Base-by-base conservation (phyloP, 2,797 vertebrate genomes). In the Enteromius afrohamiltoni region DNA sequence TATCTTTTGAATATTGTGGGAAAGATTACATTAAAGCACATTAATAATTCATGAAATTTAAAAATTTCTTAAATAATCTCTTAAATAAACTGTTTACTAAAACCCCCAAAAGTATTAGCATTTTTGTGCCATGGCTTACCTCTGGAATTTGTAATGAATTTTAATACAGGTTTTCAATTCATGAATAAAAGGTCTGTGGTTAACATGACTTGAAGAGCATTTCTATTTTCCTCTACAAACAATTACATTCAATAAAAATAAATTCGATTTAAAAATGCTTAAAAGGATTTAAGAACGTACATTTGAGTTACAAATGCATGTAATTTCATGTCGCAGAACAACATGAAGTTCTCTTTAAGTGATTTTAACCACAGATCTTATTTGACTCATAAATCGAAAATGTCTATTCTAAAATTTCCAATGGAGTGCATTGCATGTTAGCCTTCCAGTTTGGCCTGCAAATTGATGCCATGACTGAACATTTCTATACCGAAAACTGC, bases 11-110 rank as follows among this genome's bases (percentile, higher is more conserved):
- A 42, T 45, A 14, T 26, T 70, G 51, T 70, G n/a, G 51, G 37
- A 26, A 58, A 70, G n/a, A 69, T 21, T 16, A 67, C 4, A 65
- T 53, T 16, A 23, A 53, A 68, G 13, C 47, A 37, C 14, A 53
- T 68, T 68, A 23, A 58, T 26, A 58, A 58, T 17, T 58, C 6
- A 60, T 19, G 47, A n/a, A 79, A 79, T 69, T 55, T 16, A 68
- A 68, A 68, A 7, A 68, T 40, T 58, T 34, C 34, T 76, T 58
- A 53, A 74, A 58, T 40, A 76, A 58, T 76, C n/a, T 79, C 31
- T 13, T 55, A 68, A 40, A 55, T 40, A 14, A 69, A n/a, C 31
- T 26, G 13, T 29, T 53, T 47, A 51, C 21, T 69, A 69, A 79
- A 79, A 42, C 47, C 14, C 13, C 8, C 9, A 19, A 68, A 40